A percentile compares a stretch with the other conserved stretches of the same genome.
Evolutionary conservation across 2,113 vertebrate genomes (phyloP).

Genomic region (Dromas ardeola): DNA sequence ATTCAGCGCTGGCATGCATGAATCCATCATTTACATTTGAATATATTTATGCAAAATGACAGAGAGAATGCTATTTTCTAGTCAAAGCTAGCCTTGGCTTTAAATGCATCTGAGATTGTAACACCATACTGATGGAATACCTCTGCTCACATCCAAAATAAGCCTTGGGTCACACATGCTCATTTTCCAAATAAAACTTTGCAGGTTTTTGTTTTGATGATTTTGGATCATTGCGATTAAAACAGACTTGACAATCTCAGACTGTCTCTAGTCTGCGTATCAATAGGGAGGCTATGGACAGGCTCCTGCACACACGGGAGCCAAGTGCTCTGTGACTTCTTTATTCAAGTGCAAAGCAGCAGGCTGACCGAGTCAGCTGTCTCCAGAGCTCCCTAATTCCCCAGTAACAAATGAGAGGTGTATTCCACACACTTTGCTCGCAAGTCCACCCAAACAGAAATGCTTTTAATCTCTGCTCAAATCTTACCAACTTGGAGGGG

Average conservation of each 20-base stretch:
- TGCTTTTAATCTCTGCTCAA: not conserved
- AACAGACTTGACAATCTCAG: not conserved
- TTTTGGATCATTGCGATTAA: not conserved
- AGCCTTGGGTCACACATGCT: not conserved
- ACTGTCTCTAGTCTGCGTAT: not conserved
- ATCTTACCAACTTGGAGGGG: conserved; percentile 53
- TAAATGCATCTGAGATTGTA: accelerated
- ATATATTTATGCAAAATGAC: not conserved
- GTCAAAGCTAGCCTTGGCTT: not conserved
- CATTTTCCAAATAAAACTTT: not conserved
- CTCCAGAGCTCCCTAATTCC: not conserved
- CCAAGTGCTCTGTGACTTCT: too few species aligned
- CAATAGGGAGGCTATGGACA: not conserved
- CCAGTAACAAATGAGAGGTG: accelerated
- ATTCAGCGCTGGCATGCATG: not conserved
- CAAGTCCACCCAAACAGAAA: not conserved
- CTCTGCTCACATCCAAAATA: not conserved
- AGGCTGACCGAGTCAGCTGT: not conserved
- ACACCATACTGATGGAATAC: not conserved
- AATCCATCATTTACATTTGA: not conserved
- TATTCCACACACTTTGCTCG: not conserved
- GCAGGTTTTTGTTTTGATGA: not conserved
- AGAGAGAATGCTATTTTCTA: not conserved
- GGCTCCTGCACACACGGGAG: accelerated
- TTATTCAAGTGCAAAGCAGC: not conserved